A percentile compares a stretch with the other conserved stretches of the same genome.
phyloP scores from a whole-genome alignment of 2,113 vertebrate species.

The Struthidea cinerea region DNA sequence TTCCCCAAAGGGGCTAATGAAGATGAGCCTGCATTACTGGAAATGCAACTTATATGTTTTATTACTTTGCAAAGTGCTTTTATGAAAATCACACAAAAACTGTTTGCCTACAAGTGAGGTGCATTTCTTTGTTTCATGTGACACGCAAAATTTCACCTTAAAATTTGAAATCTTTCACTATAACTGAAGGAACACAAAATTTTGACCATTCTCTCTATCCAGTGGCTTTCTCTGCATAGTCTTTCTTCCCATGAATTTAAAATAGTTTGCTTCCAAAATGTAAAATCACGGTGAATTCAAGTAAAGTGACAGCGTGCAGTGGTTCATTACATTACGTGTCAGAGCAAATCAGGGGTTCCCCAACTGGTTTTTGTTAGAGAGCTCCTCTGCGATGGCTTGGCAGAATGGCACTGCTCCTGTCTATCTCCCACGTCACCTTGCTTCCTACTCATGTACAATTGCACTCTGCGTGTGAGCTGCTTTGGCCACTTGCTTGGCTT shows the following conservation, averaged over 20 bases:
- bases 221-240: background rate
- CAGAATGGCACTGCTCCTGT: slow-evolving; percentile 20
- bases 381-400: background rate
- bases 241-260: slow-evolving; percentile 18
- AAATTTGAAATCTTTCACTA: background rate
- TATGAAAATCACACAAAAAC: background rate
- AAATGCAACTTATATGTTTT: background rate
- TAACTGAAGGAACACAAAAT: background rate
- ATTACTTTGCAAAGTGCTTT: background rate
- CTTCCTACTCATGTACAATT: slow-evolving; percentile 35
- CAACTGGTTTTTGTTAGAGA: slow-evolving; percentile 24
- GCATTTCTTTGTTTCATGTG: background rate
- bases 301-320: slow-evolving; percentile 30
- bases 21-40: background rate
- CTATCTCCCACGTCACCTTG: background rate
- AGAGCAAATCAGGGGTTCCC: slow-evolving; percentile 30
- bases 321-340: slow-evolving; percentile 50
- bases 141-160: background rate
- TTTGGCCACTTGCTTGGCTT: background rate
- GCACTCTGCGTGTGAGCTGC: background rate
- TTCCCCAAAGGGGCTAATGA: background rate
- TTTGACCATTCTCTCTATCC: background rate
- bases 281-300: slow-evolving; percentile 31
- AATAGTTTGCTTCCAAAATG: slow-evolving; percentile 37
- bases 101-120: background rate